Evolutionary conservation across 2,888 invertebrate species (phyloP), one percentile per base, ranked within the genome.

Genomic region (Drosophila macrothrix): DNA sequence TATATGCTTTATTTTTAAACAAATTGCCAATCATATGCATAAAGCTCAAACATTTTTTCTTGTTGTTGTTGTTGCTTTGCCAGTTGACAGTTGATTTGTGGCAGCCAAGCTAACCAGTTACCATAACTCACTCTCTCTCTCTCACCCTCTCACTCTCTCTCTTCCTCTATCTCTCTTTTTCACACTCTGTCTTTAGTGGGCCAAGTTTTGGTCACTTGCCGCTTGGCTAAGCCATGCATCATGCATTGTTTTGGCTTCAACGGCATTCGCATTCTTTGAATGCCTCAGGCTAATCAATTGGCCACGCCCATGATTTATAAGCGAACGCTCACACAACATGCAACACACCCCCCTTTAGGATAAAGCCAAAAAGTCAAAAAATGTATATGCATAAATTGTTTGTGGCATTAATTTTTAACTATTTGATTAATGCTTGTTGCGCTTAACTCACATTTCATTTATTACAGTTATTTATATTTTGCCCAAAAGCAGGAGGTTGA

Each of bases 1-100:
- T 71, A 80, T 71, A 77, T 69, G 55, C 72, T 82, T 80, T 80
- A 73, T 82, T 78, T 84, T 76, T 82, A 74, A 46, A 82, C 82
- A 65, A 83, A 84, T 74, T 83, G 78, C 63, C 82, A 82, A 77
- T 82, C 82, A 79, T 78, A 83, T 69, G 46, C 25, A 71, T 50
- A 52, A 43, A 72, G 39, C 61, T 66, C 35, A 46, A 41, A 29
- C 9, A 9, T 31, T 9, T 9, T 31, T 41, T 3, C 16, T 54
- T 60, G 53, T 64, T 54, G 49, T 59, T 74, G 58, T 46, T 62
- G 39, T 53, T 64, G 33, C 49, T 19, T 46, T 46, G 46, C 4
- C 22, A 22, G 46, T 33, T 59, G 66, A 35, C 73, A 62, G 64
- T 63, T 61, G 35, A 54, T 64, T 71, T 66, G 67, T 55, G 46